Evolutionary conservation across 2,888 invertebrate genomes (phyloP).

Genomic region (Drosophila merina): DNA sequence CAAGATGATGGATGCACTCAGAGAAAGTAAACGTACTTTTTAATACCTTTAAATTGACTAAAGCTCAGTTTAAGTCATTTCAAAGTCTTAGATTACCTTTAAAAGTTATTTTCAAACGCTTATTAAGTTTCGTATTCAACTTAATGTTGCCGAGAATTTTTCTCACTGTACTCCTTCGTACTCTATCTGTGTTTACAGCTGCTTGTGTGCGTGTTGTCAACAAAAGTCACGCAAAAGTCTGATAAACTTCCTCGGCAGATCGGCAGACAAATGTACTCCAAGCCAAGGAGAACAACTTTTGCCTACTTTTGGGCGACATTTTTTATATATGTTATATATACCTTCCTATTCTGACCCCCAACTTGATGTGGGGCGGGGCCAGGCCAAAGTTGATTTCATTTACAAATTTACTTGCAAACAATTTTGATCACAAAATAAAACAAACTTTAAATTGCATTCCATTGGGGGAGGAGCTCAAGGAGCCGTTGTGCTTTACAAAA

Average conservation of each 20-base stretch:
- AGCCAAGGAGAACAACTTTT: slow-evolving; percentile 27
- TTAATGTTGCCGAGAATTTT: background rate
- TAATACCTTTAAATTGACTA: background rate
- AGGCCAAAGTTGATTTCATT: slow-evolving; percentile 38
- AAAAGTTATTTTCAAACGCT: background rate
- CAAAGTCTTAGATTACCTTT: background rate
- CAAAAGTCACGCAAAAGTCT: slow-evolving; percentile 76
- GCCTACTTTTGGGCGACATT: slow-evolving; percentile 55
- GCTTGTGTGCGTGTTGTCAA: slow-evolving; percentile 63
- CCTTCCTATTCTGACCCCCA: background rate
- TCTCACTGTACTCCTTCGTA: slow-evolving; percentile 1
- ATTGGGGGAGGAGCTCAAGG: background rate
- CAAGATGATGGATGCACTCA: background rate
- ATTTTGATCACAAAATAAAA: slow-evolving; percentile 55
- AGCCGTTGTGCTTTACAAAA: slow-evolving; percentile 11
- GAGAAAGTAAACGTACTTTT: background rate
- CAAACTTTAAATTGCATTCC: slow-evolving; percentile 71
- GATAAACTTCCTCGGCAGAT: slow-evolving; percentile 74
- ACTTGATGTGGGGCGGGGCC: slow-evolving; percentile 4
- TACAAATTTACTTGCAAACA: slow-evolving; percentile 56
- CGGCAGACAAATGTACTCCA: slow-evolving; percentile 65
- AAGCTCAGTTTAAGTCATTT: too few species aligned
- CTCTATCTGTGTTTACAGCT: slow-evolving; percentile 9
- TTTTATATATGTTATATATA: slow-evolving; percentile 12
- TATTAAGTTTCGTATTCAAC: background rate